Evolutionary conservation across 2,113 vertebrate genomes (phyloP).

Genomic region (Grantiella picta): DNA sequence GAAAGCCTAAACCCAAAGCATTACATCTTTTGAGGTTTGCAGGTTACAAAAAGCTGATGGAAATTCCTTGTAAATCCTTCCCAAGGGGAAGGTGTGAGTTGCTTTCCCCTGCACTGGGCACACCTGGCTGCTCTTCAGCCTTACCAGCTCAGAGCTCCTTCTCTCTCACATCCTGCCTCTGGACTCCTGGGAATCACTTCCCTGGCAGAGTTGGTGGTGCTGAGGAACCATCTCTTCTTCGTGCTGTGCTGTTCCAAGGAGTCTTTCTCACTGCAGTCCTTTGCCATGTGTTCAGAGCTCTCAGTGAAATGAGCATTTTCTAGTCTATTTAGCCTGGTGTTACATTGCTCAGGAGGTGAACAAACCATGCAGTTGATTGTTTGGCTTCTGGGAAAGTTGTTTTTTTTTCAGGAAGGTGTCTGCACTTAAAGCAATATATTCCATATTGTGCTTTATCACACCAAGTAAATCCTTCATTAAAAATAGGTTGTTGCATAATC

Average conservation of each 20-base stretch:
- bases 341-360: background rate
- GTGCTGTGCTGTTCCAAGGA: background rate
- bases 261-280: background rate
- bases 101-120: background rate
- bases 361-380: background rate
- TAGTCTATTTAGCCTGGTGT: background rate
- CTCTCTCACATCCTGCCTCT: background rate
- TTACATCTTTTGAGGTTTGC: background rate
- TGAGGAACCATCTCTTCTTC: background rate
- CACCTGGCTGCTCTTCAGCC: background rate
- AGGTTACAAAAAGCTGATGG: background rate
- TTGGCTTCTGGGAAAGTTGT: background rate
- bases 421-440: background rate
- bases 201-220: background rate
- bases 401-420: background rate
- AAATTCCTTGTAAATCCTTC: background rate
- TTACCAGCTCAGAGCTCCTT: background rate
- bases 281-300: background rate
- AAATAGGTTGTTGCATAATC: background rate
- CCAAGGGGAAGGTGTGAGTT: background rate
- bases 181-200: background rate
- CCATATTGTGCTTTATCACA: background rate
- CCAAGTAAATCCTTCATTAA: background rate
- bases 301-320: background rate
- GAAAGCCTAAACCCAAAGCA: background rate